These are phyloP conservation scores for Myopa testacea DNA, from an alignment of 2,888 invertebrate species.

Conservation along the genomic window DNA sequence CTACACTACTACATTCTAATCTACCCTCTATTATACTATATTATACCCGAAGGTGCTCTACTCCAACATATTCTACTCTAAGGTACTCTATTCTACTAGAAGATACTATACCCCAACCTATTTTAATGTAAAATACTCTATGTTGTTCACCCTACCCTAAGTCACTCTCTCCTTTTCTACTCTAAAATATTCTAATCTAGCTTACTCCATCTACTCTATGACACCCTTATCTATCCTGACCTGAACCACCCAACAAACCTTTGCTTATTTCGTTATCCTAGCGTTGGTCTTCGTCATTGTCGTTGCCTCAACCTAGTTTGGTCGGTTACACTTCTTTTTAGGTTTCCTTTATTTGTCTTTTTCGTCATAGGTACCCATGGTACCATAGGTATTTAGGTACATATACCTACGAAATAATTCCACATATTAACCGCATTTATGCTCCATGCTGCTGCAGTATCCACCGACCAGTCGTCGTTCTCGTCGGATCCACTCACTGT, in stretches of 20 bases:
- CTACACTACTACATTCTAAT: too few relatives aligned
- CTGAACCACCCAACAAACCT: background rate
- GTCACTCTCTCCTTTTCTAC: too few relatives aligned
- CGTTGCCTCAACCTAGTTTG: background rate
- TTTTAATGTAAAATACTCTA: too few relatives aligned
- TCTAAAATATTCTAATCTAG: too few relatives aligned
- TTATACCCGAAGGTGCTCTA: too few relatives aligned
- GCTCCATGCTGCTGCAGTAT: background rate
- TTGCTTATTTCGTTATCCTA: background rate
- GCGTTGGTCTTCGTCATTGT: background rate
- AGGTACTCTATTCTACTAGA: too few relatives aligned
- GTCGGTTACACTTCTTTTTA: background rate
- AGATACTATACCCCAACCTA: too few relatives aligned
- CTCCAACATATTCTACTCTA: too few relatives aligned
- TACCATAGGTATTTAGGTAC: background rate
- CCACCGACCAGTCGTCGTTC: background rate
- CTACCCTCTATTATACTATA: too few relatives aligned
- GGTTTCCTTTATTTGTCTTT: background rate
- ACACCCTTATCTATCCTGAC: too few relatives aligned
- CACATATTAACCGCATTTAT: slow-evolving; percentile 20
- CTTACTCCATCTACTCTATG: too few relatives aligned
- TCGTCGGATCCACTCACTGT: background rate
- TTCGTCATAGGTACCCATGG: background rate
- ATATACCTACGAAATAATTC: slow-evolving; percentile 10
- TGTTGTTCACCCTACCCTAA: too few relatives aligned